Conservation (phyloP, 2,113 vertebrate genomes). For the Phainopepla nitens region DNA sequence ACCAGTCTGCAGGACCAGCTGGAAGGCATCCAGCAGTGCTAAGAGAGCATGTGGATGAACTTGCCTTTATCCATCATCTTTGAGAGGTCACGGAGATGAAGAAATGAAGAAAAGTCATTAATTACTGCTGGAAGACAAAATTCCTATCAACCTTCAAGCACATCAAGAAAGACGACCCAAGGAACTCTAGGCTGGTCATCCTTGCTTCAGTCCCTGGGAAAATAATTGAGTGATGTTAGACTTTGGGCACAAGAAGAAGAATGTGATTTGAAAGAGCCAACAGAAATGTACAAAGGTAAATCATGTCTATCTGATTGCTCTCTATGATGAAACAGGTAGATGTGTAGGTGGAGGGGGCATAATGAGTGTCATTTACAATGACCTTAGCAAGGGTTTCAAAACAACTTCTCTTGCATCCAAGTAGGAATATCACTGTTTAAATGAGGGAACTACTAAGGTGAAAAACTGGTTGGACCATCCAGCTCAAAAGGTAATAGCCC, state of each 20-base stretch:
- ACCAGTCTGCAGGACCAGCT: background rate
- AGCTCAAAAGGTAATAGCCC: background rate
- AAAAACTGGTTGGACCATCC: background rate
- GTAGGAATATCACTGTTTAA: background rate
- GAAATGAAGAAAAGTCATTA: background rate
- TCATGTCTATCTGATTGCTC: background rate
- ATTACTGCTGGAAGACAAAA: background rate
- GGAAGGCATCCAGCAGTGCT: background rate
- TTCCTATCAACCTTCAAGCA: background rate
- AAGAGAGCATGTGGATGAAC: background rate
- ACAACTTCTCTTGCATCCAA: background rate
- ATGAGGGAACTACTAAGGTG: background rate
- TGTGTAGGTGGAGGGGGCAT: background rate
- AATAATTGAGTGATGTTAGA: background rate
- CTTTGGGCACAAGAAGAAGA: background rate
- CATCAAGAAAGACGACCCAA: background rate
- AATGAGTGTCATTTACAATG: background rate
- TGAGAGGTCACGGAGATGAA: background rate
- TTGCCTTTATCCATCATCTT: background rate
- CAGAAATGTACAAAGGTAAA: background rate
- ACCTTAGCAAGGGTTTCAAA: background rate
- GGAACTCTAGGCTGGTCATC: background rate
- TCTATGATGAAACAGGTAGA: background rate
- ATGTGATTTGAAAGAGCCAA: background rate
- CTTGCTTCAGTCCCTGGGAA: background rate